Evolutionary conservation across 2,113 vertebrate species (phyloP).

Genomic region (Rhinopithecus roxellana): DNA sequence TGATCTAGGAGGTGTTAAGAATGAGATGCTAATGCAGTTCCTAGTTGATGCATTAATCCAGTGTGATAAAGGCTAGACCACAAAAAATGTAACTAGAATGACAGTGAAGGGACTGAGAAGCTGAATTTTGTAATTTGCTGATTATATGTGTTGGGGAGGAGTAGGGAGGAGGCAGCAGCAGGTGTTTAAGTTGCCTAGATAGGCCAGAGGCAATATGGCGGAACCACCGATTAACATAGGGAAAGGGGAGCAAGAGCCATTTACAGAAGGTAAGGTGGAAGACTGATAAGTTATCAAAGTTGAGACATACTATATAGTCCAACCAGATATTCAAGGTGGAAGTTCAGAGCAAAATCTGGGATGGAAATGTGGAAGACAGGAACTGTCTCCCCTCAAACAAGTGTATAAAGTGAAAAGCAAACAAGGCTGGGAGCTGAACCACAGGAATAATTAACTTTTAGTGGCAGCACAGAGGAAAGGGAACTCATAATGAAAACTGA

Average conservation of each 20-base stretch:
- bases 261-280: neutral
- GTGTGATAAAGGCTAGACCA: no score
- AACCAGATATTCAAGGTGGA: no score
- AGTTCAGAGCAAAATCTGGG: neutral
- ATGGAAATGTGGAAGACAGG: neutral
- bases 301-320: neutral
- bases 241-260: neutral
- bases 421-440: neutral
- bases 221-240: neutral
- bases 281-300: neutral
- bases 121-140: neutral
- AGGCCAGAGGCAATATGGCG: neutral
- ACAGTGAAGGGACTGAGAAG: neutral
- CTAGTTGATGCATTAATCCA: neutral
- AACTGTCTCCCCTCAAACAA: neutral
- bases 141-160: neutral
- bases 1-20: neutral
- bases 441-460: neutral
- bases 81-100: neutral
- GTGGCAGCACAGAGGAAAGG: neutral
- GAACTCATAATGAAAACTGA: neutral
- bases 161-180: neutral
- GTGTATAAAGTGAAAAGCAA: neutral
- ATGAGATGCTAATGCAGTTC: neutral
- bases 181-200: neutral